Evolutionary conservation across 1,140 invertebrate species (phyloP), one percentile per base, ranked within the genome.

Genomic region (Drosophila tsacasi): DNA sequence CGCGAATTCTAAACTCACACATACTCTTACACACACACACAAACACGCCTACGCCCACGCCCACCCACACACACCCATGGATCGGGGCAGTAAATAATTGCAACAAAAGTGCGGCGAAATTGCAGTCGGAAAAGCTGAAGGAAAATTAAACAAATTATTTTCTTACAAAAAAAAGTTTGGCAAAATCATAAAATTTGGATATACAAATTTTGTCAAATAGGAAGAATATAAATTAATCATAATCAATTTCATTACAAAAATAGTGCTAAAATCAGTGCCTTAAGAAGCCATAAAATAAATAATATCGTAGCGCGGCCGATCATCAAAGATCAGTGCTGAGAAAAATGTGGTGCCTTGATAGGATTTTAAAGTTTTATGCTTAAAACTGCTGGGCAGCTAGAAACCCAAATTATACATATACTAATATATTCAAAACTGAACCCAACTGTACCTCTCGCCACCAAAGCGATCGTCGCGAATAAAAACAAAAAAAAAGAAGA

Each of bases 341-440:
- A 87, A 57, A 90, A 91, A 90, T 90, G 85, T 59, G 72, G 86
- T 90, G 82, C 74, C 76, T 82, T 79, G 60, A 59, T 66, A 76
- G 62, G 69, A 78, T 89, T 63, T 68, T 89, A 81, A 89, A 78
- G 46, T 83, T 81, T 64, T 80, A 61, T 80, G 80, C 39, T 57
- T 65, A 63, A 87, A 77, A 52, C 27, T 54, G 65, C 19, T 23
- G 50, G 65, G 44, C 54, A 59, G 15, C 66, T 50, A 52, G 40
- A 59, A 57, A 71, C 30, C 30, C 35, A 37, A 77, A 74, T 50
- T 49, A n/a, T 49, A 10, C 32, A 52, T 23, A 64, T 23, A 72
- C 23, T 9, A 17, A 52, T 19, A 64, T 39, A 78, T 68, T 79
- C 9, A 25, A 57, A 40, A 50, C 54, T 49, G 47, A 54, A 57